These are phyloP conservation scores for Pangasius sanitwongsei DNA, from an alignment of 2,797 vertebrate species.

Conservation along the genomic window DNA sequence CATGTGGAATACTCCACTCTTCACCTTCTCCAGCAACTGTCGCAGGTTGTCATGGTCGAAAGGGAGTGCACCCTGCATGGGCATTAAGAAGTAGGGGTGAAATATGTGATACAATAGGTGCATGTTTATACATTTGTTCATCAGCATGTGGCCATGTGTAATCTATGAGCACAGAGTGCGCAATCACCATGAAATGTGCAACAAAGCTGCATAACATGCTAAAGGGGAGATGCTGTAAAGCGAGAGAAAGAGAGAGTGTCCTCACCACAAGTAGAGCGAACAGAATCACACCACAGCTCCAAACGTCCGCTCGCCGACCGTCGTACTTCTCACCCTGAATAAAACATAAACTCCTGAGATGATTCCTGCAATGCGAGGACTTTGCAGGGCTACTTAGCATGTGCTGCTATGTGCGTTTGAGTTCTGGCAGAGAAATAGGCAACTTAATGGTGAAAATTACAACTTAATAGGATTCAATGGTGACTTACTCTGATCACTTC, in stretches of 20 bases:
- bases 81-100: not conserved
- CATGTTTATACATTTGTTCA: not conserved
- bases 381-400: not conserved
- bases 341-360: not conserved
- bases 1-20: slow-evolving; percentile 92
- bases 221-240: not conserved
- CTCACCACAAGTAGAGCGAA: slow-evolving; percentile 91
- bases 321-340: slow-evolving; percentile 90
- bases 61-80: slow-evolving; percentile 83
- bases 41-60: slow-evolving; percentile 93
- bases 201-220: not conserved
- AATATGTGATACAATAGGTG: not conserved
- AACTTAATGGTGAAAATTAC: not conserved
- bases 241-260: not conserved
- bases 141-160: not conserved
- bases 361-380: not conserved
- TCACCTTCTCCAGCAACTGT: slow-evolving; percentile 93
- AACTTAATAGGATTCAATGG: not conserved
- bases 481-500: slow-evolving; percentile 95
- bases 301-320: slow-evolving; percentile 88
- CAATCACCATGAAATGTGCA: not conserved
- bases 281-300: slow-evolving; percentile 95
- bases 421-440: not conserved
- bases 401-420: not conserved
- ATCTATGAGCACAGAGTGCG: not conserved